A percentile compares a stretch with the other conserved stretches of the same genome.
These are phyloP conservation scores for Ailurus styani DNA, from an alignment of 2,113 vertebrate genomes.

Conservation along the genomic window DNA sequence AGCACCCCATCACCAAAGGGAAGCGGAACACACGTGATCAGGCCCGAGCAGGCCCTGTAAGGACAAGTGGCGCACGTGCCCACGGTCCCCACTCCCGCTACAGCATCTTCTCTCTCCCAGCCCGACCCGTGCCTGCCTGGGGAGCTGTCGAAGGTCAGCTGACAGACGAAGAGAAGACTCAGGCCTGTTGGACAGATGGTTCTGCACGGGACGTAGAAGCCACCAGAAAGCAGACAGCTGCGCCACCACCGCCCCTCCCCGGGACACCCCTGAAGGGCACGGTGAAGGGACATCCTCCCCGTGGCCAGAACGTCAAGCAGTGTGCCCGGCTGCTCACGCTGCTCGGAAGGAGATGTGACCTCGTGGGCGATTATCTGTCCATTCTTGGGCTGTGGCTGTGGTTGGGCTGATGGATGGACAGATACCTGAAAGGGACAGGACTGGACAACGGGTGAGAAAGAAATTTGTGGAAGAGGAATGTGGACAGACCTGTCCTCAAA, in stretches of 20 bases:
- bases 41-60: background rate
- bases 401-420: background rate
- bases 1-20: background rate
- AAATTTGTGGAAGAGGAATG: background rate
- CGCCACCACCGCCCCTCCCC: background rate
- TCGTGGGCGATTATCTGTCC: no score
- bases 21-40: background rate
- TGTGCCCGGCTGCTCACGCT: background rate
- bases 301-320: background rate
- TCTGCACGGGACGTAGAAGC: background rate
- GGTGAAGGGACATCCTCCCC: background rate
- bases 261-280: background rate
- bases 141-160: background rate
- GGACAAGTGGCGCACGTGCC: background rate
- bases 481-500: background rate
- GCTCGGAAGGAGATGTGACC: background rate
- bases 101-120: background rate
- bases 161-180: background rate
- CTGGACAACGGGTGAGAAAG: background rate
- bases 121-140: accelerated
- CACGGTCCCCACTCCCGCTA: accelerated
- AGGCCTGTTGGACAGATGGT: background rate
- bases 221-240: background rate
- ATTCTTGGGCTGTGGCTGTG: background rate
- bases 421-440: background rate